Evolutionary conservation across 2,113 vertebrate genomes (phyloP).

Genomic region (Corythoichthys haematopterus): DNA sequence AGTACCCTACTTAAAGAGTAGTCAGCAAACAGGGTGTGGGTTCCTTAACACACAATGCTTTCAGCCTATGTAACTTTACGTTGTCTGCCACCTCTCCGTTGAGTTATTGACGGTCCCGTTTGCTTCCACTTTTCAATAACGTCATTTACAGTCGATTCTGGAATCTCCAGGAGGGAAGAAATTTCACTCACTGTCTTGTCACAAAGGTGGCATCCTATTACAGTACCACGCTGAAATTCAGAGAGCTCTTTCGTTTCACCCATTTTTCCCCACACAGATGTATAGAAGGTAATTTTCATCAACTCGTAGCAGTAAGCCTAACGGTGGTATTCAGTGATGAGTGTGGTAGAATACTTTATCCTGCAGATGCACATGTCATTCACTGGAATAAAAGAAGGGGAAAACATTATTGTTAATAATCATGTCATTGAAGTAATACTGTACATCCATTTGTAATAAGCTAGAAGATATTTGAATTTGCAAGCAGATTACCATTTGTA

Average conservation of each 20-base stretch:
- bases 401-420: background rate
- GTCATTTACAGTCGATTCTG: slow-evolving; percentile 2
- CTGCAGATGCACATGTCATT: background rate
- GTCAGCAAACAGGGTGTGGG: background rate
- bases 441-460: background rate
- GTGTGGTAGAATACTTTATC: background rate
- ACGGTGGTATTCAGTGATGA: background rate
- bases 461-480: background rate
- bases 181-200: slow-evolving; percentile 5
- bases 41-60: background rate
- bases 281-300: background rate
- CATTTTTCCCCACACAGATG: background rate
- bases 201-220: slow-evolving; percentile 6
- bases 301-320: background rate
- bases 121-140: slow-evolving; percentile 9
- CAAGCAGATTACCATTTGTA: background rate
- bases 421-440: background rate
- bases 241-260: slow-evolving; percentile 4
- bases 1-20: too few relatives aligned
- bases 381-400: background rate
- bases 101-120: background rate
- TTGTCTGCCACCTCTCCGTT: background rate
- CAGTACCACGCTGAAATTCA: slow-evolving; percentile 7
- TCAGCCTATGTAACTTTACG: background rate
- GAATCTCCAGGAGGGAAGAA: slow-evolving; percentile 4